Base-by-base conservation (phyloP, 2,113 vertebrate genomes). In the Daphoenositta chrysoptera region DNA sequence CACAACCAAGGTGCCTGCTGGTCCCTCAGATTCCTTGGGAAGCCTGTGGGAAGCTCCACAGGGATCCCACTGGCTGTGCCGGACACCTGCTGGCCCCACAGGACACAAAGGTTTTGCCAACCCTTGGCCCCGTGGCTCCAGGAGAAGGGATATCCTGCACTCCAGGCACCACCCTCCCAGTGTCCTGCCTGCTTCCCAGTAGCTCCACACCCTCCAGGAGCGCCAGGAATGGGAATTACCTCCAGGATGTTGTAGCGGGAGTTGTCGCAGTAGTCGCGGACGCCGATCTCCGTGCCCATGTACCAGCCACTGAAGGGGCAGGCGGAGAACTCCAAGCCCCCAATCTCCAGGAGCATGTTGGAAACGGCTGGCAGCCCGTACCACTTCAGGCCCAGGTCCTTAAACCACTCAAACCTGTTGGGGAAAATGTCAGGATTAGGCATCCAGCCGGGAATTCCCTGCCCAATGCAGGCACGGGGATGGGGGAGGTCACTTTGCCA, bases 231-330 rank as follows among this genome's bases (percentile, higher is more conserved):
- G 28, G 42, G 68, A 64, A 11, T 89, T 97, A 99, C 99, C 99
- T 99, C 99, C 89, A 99, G 97, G 61, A 99, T 98, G 97, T 99
- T 99, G 98, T 99, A 99, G 86, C 99, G 99, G 3, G 99, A 99
- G 94, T 93, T 99, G 97, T 99, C 99, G 13, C 99, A 99, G 96
- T 99, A 99, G 97, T 99, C 99, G 3, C 99, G 98, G 77, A 99
- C 99, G 2, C 99, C 99, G 1, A 99, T 99, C 98, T 99, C 99
- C 0, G 99, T 99, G 94, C 99, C 99, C 99, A 99, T 99, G 98
- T 99, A 99, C 99, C 99, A 99, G 91, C 99, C 99, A 0, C 99
- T 99, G 98, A 99, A 99, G 87, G 99, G 99, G 65, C 99, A 99
- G 72, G 98, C 98, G 0, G 98, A 98, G 96, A 99, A 99, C 97